These are phyloP conservation scores for Axea sp. DNA, from an alignment of 2,888 invertebrate species.

Conservation along the genomic window DNA sequence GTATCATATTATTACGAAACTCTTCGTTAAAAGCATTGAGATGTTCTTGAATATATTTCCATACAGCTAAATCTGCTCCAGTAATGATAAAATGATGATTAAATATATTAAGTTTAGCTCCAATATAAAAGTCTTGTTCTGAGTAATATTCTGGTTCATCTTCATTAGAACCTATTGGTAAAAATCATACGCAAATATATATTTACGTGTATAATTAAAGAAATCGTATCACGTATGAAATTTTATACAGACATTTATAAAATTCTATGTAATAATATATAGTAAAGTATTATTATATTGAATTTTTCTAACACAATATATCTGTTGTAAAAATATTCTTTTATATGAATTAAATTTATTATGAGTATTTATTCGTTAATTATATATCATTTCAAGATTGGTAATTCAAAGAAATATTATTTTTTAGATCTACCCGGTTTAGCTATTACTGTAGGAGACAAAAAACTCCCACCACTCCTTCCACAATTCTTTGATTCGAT, in stretches of 20 bases:
- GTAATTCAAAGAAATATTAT: no score
- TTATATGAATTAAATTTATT: no score
- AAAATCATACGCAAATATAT: no score
- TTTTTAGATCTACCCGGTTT: constrained; percentile 86
- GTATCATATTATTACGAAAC: constrained; percentile 84
- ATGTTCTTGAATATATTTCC: constrained; percentile 87
- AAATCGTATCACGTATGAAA: no score
- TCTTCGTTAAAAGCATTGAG: constrained; percentile 86
- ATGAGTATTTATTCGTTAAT: no score
- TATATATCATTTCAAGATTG: no score
- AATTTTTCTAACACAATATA: no score
- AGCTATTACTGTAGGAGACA: constrained; percentile 84
- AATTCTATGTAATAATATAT: no score
- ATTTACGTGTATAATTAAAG: no score
- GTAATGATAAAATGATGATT: constrained; percentile 88
- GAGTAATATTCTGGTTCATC: constrained; percentile 88
- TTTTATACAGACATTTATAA: no score
- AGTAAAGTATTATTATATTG: no score
- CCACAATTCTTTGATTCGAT: constrained; percentile 87
- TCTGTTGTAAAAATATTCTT: no score
- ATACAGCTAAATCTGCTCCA: constrained; percentile 89
- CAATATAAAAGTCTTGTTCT: constrained; percentile 89
- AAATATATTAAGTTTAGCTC: constrained; percentile 86
- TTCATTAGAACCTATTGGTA: constrained; percentile 79
- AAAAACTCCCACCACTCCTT: constrained; percentile 85